A percentile compares a stretch with the other conserved stretches of the same genome.
Evolutionary conservation across 2,113 vertebrate species (phyloP).

Genomic region (Trematomus loennbergii): DNA sequence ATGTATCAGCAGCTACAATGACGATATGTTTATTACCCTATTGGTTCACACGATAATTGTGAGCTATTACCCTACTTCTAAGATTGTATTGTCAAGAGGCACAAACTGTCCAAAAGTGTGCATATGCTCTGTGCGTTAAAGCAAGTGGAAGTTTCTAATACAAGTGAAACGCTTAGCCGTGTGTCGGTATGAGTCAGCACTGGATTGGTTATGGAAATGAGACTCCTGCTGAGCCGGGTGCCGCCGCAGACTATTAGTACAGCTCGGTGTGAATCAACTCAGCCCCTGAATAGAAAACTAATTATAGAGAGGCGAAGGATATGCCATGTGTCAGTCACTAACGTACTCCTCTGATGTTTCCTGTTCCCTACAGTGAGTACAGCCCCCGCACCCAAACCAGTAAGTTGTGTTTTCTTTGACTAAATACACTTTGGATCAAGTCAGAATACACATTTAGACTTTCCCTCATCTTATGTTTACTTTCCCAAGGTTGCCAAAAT

Average conservation of each 20-base stretch:
- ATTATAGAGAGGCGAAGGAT: slow-evolving; percentile 49
- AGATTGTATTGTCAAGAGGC: background rate
- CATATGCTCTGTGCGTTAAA: slow-evolving; percentile 2
- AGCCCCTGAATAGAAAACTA: slow-evolving; percentile 46
- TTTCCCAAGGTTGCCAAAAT: slow-evolving; percentile 89
- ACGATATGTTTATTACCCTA: slow-evolving; percentile 1
- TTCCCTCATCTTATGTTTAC: background rate
- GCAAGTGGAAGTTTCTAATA: slow-evolving; percentile 34
- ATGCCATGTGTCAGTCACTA: slow-evolving; percentile 20
- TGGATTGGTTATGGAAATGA: slow-evolving; percentile 66
- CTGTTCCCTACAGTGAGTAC: slow-evolving; percentile 90
- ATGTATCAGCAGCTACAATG: background rate
- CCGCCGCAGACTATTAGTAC: slow-evolving; percentile 45
- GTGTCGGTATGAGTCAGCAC: slow-evolving; percentile 63
- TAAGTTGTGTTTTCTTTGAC: slow-evolving; percentile 79
- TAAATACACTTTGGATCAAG: background rate
- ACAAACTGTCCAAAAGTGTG: background rate
- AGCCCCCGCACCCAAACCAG: slow-evolving; percentile 94
- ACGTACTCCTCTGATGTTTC: slow-evolving; percentile 29
- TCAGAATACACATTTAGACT: background rate
- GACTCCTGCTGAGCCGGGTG: slow-evolving; percentile 32
- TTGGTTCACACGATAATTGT: background rate
- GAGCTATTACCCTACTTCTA: background rate
- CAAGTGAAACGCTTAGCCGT: slow-evolving; percentile 23
- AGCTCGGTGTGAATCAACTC: slow-evolving; percentile 59